phyloP scores from a whole-genome alignment of 2,113 vertebrate genomes.

The Tragelaphus scriptus region DNA sequence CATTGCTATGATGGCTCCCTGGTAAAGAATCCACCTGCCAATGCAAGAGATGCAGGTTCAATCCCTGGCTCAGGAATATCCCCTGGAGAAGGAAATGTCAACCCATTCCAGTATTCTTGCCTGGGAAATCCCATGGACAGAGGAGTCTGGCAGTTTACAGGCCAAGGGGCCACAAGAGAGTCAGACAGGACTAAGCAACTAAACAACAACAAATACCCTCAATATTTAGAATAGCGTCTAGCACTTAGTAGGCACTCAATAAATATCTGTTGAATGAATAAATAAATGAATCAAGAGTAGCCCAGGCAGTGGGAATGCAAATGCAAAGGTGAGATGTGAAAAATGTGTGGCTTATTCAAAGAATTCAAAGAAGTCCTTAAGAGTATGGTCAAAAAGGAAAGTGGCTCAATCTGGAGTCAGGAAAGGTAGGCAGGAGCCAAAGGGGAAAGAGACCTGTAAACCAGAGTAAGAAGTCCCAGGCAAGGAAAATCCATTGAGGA shows the following conservation, averaged over 20 bases:
- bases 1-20: not conserved
- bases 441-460: not conserved
- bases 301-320: not conserved
- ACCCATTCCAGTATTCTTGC: not conserved
- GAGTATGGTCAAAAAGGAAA: not conserved
- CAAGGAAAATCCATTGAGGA: not conserved
- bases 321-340: not conserved
- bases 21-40: not conserved
- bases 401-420: not conserved
- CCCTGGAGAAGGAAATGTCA: not conserved
- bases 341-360: not conserved
- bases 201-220: not conserved
- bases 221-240: not conserved
- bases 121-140: not conserved
- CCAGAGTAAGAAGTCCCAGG: not conserved
- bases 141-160: not conserved
- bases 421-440: not conserved
- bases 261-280: not conserved
- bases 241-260: not conserved
- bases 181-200: not conserved
- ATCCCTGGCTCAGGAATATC: not conserved
- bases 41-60: not conserved
- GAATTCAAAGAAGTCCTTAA: not conserved
- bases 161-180: not conserved
- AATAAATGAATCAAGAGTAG: not conserved